Percentiles rank a stretch among this genome's conserved stretches.
Conservation (phyloP, 2,797 vertebrate genomes). For the Apogon talboti region DNA sequence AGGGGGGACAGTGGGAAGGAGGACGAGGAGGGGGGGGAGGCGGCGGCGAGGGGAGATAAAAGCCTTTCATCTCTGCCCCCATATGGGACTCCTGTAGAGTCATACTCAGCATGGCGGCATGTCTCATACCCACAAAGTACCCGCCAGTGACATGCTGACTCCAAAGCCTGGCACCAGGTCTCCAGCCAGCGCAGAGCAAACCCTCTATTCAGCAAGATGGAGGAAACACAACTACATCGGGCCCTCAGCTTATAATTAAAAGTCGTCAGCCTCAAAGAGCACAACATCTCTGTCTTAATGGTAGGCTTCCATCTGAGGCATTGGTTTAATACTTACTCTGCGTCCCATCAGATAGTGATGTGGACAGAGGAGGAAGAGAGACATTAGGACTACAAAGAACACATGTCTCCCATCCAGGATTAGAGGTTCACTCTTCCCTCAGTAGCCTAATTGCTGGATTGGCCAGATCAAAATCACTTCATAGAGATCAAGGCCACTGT, state of each 20-base stretch:
- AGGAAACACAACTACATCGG: conserved; percentile 75
- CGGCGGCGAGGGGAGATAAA: conserved; percentile 54
- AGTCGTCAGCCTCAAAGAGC: conserved; percentile 80
- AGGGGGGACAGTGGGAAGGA: too few species aligned
- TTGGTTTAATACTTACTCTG: conserved; percentile 80
- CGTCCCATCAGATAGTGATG: conserved; percentile 78
- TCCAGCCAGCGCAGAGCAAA: conserved; percentile 70
- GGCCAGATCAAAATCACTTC: conserved; percentile 80
- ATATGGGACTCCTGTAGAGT: conserved; percentile 61
- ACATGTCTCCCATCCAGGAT: conserved; percentile 78
- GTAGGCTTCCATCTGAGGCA: conserved; percentile 81
- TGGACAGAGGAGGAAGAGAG: conserved; percentile 80
- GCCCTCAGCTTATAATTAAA: conserved; percentile 80
- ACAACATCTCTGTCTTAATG: conserved; percentile 81
- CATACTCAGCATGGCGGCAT: conserved; percentile 55
- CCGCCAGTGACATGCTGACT: conserved; percentile 71
- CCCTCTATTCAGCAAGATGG: conserved; percentile 75
- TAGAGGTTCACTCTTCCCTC: conserved; percentile 81
- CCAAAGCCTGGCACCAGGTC: conserved; percentile 77
- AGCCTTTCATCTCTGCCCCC: conserved; percentile 71
- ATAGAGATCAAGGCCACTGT: conserved; percentile 78
- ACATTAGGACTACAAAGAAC: conserved; percentile 83
- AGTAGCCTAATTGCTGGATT: conserved; percentile 82
- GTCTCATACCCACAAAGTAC: conserved; percentile 71
- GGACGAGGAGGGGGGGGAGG: conserved; percentile 19